Percentiles rank a stretch among this genome's conserved stretches.
These are phyloP conservation scores for Chunga burmeisteri DNA, from an alignment of 2,113 vertebrate genomes.

Conservation along the genomic window DNA sequence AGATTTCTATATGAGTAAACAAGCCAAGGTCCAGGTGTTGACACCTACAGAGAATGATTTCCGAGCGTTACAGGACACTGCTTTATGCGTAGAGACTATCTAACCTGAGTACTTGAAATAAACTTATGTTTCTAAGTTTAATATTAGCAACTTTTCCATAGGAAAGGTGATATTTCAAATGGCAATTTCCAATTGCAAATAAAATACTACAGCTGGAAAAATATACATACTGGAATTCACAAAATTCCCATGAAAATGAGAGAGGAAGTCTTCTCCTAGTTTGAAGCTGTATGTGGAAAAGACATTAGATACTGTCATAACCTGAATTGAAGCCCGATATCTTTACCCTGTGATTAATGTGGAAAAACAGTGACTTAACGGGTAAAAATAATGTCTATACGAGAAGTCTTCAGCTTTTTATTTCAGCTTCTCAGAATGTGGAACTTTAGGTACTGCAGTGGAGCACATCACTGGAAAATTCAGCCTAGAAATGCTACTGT, in stretches of 20 bases:
- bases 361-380: slow-evolving; percentile 76
- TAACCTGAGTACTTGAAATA: slow-evolving; percentile 14
- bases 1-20: neutral
- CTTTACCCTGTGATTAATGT: slow-evolving; percentile 77
- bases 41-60: neutral
- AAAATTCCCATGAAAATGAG: slow-evolving; percentile 75
- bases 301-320: slow-evolving; percentile 76
- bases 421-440: slow-evolving; percentile 41
- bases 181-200: slow-evolving; percentile 71
- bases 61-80: neutral
- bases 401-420: slow-evolving; percentile 54
- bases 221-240: slow-evolving; percentile 74
- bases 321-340: slow-evolving; percentile 77
- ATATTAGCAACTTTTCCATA: slow-evolving; percentile 66
- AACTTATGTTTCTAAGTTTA: slow-evolving; percentile 49
- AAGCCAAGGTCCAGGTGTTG: neutral
- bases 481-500: neutral
- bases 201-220: slow-evolving; percentile 77
- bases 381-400: slow-evolving; percentile 64
- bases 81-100: neutral
- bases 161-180: slow-evolving; percentile 72
- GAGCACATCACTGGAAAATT: slow-evolving; percentile 50
- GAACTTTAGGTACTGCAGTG: slow-evolving; percentile 29
- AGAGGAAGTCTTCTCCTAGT: slow-evolving; percentile 68
- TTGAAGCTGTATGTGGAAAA: slow-evolving; percentile 75